Evolutionary conservation across 2,888 invertebrate genomes (phyloP), one percentile per base, ranked within the genome.

Genomic region (Cybosia mesomella): DNA sequence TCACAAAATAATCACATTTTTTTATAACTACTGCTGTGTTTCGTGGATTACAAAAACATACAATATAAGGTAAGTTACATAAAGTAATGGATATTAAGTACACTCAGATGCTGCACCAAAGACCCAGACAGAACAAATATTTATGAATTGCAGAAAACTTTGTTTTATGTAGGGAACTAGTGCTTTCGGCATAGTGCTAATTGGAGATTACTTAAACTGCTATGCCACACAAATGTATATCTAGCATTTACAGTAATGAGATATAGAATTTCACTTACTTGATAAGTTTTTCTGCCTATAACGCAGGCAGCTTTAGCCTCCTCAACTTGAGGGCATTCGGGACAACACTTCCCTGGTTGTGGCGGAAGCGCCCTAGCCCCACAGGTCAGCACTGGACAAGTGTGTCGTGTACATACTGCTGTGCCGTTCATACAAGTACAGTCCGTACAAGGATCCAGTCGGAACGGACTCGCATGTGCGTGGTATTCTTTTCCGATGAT

Each of bases 351-450:
- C 3, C 96, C 96, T 0, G 96, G 96, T 7, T 95, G 91, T 0
- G 95, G 95, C 64, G 96, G 96, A 77, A 96, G 93, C 34, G 97
- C 97, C 0, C 96, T 95, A 0, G 97, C 96, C 73, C 99, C 99
- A 84, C 98, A 98, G 69, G 99, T 95, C 2, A 98, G 96, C n/a
- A 98, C 97, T 0, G 99, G 98, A 83, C 99, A 99, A 0, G 98
- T 97, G 79, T 96, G 96, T 18, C 98, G 95, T 68, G 96, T 96
- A 90, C 98, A 98, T 62, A 97, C 95, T 0, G 97, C 96, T 7
- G 98, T 98, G 58, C 97, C 97, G 82, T 97, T 97, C 80, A 95
- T 87, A 86, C 99, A 99, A 13, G 96, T 96, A 92, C 99, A 99
- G 64, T 96, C 96, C 0, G 98, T 98, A 92, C 99, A 99, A 1